Conservation (phyloP, 2,888 invertebrate genomes). For the Lydus trimaculatus region DNA sequence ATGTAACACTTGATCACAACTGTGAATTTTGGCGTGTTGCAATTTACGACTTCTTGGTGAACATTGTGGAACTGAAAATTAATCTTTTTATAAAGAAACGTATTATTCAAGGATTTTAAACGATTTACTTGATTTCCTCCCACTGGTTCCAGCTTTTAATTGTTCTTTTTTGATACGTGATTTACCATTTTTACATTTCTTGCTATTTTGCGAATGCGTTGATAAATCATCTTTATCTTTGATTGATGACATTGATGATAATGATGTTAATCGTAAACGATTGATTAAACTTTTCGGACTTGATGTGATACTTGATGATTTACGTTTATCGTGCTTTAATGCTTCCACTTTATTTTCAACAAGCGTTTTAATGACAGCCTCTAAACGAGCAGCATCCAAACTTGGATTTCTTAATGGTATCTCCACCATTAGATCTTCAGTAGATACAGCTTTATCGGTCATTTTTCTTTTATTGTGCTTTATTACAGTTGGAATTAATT, state of each 20-base stretch:
- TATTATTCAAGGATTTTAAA: neutral
- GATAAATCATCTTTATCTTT: conserved; percentile 25
- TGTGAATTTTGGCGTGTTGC: conserved; percentile 18
- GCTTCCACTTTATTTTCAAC: conserved; percentile 76
- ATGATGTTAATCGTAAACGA: conserved; percentile 46
- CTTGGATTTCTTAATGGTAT: conserved; percentile 32
- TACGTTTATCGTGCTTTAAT: conserved; percentile 62
- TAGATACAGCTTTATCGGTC: conserved; percentile 77
- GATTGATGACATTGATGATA: conserved; percentile 31
- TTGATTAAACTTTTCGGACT: conserved; percentile 57
- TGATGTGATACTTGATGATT: conserved; percentile 52
- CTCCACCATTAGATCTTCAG: conserved; percentile 64
- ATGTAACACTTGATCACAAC: conserved; percentile 32
- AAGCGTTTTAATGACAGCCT: conserved; percentile 74
- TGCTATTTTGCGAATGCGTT: neutral
- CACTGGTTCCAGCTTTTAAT: neutral
- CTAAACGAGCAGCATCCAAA: conserved; percentile 68
- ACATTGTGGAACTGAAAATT: conserved; percentile 9
- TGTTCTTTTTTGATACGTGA: neutral
- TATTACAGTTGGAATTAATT: neutral
- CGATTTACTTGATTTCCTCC: conserved; percentile 13
- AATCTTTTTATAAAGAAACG: neutral
- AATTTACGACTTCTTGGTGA: conserved; percentile 9
- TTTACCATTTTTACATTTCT: neutral
- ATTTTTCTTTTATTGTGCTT: conserved; percentile 50